Base-by-base conservation (phyloP, 2,888 invertebrate genomes). In the Zhuqinia jingwanae region DNA sequence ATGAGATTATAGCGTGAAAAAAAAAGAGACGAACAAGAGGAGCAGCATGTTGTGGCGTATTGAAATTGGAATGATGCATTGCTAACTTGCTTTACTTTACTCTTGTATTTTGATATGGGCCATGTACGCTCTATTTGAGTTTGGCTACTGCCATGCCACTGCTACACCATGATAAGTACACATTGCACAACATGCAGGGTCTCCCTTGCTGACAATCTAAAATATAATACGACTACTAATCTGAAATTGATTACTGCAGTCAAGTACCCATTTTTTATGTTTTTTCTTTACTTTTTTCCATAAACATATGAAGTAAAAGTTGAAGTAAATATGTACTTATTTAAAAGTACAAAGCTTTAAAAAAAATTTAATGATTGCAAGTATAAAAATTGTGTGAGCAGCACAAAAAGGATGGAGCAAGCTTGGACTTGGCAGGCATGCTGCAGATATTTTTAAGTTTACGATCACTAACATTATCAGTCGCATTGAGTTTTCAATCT, bases 201-300 rank as follows among this genome's bases (percentile, higher is more conserved):
- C 58, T 25, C 6, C 22, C 27, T 6, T 25, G 25, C 68, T 68
- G 68, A 68, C 68, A 68, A 73, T 20, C 50, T 36, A 75, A n/a
- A n/a, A 75, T 75, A 53, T 53, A 73, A 73, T 50, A 45, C 58
- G 60, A 15, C 25, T 20, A 45, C 81, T 70, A 81, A 81, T 81
- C 68, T 60, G 58, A 73, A 81, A 81, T 81, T 73, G 81, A 81
- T 81, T 68, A 81, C 81, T 81, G 81, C 81, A 81, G 81, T 73
- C 73, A 27, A 45, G 36, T 68, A 22, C 53, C 75, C 75, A 53
- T 75, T 53, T 75, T 30, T 53, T 36, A n/a, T 45, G 11, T 68
- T 42, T 65, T 25, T 11, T 2, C 11, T 1, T n/a, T 68, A 20
- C 22, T 13, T 22, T 6, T 45, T 22, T 68, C 13, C 0, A 2